phyloP scores from a whole-genome alignment of 2,113 vertebrate species.

The Rhinolophus ferrumequinum region DNA sequence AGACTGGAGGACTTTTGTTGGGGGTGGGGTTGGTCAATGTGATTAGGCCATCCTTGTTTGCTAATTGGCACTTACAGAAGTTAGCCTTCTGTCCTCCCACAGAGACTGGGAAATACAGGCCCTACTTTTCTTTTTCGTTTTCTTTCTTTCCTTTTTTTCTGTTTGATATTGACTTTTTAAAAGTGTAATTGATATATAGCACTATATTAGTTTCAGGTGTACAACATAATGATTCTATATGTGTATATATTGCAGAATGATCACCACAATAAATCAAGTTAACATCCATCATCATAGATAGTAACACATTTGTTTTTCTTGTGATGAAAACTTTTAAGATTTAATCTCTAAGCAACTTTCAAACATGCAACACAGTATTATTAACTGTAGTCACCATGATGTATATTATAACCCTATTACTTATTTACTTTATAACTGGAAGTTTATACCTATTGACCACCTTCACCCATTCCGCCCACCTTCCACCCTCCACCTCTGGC shows the following conservation, averaged over 20 bases:
- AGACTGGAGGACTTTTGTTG: neutral
- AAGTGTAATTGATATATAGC: neutral
- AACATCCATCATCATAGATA: neutral
- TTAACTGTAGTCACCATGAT: neutral
- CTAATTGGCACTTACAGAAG: neutral
- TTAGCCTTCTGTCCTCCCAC: neutral
- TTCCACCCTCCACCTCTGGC: neutral
- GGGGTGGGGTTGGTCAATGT: too few species aligned
- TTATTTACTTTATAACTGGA: neutral
- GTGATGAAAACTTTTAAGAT: neutral
- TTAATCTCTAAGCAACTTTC: neutral
- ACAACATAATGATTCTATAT: neutral
- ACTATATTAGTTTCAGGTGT: neutral
- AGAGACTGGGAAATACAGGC: neutral
- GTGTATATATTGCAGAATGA: neutral
- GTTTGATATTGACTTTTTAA: neutral
- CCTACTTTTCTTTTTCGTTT: neutral
- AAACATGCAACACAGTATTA: neutral
- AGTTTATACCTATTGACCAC: neutral
- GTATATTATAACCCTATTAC: neutral
- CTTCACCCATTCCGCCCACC: neutral
- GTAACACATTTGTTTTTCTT: neutral
- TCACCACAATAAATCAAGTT: neutral
- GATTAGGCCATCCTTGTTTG: neutral
- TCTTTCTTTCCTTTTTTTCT: too few species aligned